These are phyloP conservation scores for Caenorhabditis drosophilae DNA, from an alignment of 2,888 invertebrate genomes.

Conservation along the genomic window DNA sequence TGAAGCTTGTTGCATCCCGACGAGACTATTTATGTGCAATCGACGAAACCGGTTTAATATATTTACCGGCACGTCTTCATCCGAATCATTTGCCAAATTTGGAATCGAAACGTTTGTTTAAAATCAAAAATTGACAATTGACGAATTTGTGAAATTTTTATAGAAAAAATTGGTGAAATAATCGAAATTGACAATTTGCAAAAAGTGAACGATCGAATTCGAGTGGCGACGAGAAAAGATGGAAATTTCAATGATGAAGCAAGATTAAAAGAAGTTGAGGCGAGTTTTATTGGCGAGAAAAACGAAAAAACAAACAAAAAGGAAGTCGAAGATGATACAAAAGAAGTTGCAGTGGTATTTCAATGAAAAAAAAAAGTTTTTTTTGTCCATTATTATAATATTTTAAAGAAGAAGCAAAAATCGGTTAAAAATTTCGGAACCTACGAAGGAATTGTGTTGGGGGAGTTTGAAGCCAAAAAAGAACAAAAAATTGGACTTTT, in stretches of 20 bases:
- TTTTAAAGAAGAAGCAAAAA: no score
- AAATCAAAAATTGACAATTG: neutral
- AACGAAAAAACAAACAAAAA: neutral
- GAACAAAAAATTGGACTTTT: slow-evolving; percentile 16
- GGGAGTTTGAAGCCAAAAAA: neutral
- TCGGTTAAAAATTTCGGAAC: slow-evolving; percentile 36
- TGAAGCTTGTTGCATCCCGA: slow-evolving; percentile 13
- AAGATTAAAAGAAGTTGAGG: slow-evolving; percentile 10
- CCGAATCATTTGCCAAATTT: slow-evolving; percentile 29
- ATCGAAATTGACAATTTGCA: slow-evolving; percentile 8
- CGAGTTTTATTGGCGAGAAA: slow-evolving; percentile 10
- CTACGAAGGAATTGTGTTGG: slow-evolving; percentile 26
- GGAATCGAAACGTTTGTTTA: slow-evolving; percentile 5
- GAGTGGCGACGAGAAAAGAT: slow-evolving; percentile 15
- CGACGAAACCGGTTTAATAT: slow-evolving; percentile 20
- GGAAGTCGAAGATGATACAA: neutral
- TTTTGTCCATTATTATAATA: no score
- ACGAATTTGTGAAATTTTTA: no score
- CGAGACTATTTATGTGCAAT: slow-evolving; percentile 29
- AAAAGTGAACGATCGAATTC: slow-evolving; percentile 14
- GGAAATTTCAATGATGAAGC: slow-evolving; percentile 28
- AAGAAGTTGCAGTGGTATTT: no score
- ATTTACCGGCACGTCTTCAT: slow-evolving; percentile 34
- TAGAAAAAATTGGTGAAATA: slow-evolving; percentile 9
- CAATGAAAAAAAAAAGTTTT: no score